Percentiles rank a stretch among this genome's conserved stretches.
Evolutionary conservation across 1,140 invertebrate species (phyloP).

Genomic region (Lethrus apterus): DNA sequence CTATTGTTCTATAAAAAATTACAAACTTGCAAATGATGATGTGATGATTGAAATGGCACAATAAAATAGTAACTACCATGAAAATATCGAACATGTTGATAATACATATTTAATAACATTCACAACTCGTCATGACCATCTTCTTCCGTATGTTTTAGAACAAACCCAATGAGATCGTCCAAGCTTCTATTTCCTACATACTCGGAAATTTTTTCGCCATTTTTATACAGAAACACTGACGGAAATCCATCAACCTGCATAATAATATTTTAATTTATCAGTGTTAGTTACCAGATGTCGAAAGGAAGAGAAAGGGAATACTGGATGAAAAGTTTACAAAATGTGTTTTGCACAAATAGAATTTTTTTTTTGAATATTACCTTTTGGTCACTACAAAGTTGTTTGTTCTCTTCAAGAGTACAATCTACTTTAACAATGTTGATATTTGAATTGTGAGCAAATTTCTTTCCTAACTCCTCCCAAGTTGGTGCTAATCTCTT

Average conservation of each 20-base stretch:
- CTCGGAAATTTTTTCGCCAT: conserved; percentile 59
- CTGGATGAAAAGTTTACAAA: conserved; percentile 5
- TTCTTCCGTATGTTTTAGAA: conserved; percentile 49
- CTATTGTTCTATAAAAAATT: not conserved
- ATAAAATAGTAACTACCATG: not conserved
- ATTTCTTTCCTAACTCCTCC: conserved; percentile 62
- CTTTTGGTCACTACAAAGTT: conserved; percentile 59
- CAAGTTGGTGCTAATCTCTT: conserved; percentile 63
- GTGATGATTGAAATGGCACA: not conserved
- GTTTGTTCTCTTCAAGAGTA: conserved; percentile 50
- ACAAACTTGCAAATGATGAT: not conserved
- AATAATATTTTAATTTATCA: conserved; percentile 8
- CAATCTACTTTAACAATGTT: conserved; percentile 68
- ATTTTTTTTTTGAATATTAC: conserved; percentile 34
- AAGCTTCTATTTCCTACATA: conserved; percentile 63
- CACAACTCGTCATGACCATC: conserved; percentile 54
- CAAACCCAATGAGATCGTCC: conserved; percentile 59
- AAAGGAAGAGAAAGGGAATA: not conserved
- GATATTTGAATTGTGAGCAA: conserved; percentile 45
- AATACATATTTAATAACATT: conserved; percentile 16
- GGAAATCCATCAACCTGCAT: conserved; percentile 60
- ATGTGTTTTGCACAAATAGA: too few species aligned
- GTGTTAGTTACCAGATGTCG: not conserved
- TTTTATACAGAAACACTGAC: conserved; percentile 58
- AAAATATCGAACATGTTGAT: not conserved